Evolutionary conservation across 2,888 invertebrate species (phyloP).

Genomic region (Megamerina dolium): DNA sequence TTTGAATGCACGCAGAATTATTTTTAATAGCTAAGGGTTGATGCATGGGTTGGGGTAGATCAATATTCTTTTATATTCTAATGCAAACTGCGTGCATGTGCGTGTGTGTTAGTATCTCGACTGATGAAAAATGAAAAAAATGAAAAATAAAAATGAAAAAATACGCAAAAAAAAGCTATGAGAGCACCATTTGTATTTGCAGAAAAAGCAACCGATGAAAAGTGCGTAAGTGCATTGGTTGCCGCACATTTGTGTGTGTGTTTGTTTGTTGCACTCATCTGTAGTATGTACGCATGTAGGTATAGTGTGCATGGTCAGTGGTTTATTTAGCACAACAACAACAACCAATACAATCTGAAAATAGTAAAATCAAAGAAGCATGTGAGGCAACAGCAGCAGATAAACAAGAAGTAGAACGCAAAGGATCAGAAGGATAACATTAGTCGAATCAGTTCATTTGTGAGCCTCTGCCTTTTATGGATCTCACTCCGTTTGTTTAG

Average conservation of each 20-base stretch:
- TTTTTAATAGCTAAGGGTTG: too few relatives aligned
- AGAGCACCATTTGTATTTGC: too few relatives aligned
- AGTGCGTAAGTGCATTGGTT: conserved; percentile 30
- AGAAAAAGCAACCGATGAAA: conserved; percentile 13
- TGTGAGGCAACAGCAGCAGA: conserved; percentile 3
- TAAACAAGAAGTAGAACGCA: conserved; percentile 8
- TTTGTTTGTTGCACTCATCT: too few relatives aligned
- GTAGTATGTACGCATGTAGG: too few relatives aligned
- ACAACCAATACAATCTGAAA: too few relatives aligned
- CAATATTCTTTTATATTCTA: conserved; percentile 35
- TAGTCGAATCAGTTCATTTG: conserved; percentile 3
- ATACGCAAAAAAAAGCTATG: too few relatives aligned
- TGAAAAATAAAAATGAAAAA: too few relatives aligned
- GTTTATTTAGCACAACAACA: conserved; percentile 7
- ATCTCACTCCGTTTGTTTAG: not conserved
- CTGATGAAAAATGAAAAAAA: not conserved
- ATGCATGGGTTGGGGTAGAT: conserved; percentile 32
- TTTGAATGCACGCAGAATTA: too few relatives aligned
- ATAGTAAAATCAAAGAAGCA: conserved; percentile 7
- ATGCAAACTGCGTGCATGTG: conserved; percentile 2
- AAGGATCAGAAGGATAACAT: conserved; percentile 7
- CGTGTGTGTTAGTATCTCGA: conserved; percentile 20
- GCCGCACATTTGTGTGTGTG: conserved; percentile 1
- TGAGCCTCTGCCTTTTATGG: not conserved
- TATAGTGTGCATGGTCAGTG: conserved; percentile 11